phyloP scores from a whole-genome alignment of 2,888 invertebrate species.

The Rhopalosiphum nymphaeae region DNA sequence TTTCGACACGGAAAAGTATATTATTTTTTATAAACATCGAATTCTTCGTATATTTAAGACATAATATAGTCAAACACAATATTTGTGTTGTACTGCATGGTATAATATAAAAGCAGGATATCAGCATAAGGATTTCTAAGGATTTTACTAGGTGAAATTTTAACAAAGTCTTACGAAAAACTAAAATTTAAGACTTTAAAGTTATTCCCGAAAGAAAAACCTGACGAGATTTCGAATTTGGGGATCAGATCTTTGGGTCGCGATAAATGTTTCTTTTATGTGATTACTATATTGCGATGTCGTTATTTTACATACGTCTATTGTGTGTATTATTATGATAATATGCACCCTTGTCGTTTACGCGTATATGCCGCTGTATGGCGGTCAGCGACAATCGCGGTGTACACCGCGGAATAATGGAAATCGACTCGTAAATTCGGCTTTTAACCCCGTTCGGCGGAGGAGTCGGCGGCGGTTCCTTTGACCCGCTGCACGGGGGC shows the following conservation, averaged over 20 bases:
- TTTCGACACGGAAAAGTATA: neutral
- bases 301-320: neutral
- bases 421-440: constrained; percentile 47
- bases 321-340: neutral
- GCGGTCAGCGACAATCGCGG: constrained; percentile 25
- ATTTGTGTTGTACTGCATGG: neutral
- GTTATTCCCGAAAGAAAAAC: neutral
- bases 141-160: neutral
- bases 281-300: neutral
- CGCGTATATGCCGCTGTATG: neutral
- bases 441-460: constrained; percentile 51
- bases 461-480: constrained; percentile 14
- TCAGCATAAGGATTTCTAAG: neutral
- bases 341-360: neutral
- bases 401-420: constrained; percentile 23
- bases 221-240: neutral
- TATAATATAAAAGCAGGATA: neutral
- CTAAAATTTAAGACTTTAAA: neutral
- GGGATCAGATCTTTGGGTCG: neutral
- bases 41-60: neutral
- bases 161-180: neutral
- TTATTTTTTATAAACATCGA: neutral
- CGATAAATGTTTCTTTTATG: neutral
- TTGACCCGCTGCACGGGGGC: constrained; percentile 38
- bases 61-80: neutral